Evolutionary conservation across 37 sponge, comb jelly and placozoan species (phyloP).

Genomic region (Theonella swinhoei): DNA sequence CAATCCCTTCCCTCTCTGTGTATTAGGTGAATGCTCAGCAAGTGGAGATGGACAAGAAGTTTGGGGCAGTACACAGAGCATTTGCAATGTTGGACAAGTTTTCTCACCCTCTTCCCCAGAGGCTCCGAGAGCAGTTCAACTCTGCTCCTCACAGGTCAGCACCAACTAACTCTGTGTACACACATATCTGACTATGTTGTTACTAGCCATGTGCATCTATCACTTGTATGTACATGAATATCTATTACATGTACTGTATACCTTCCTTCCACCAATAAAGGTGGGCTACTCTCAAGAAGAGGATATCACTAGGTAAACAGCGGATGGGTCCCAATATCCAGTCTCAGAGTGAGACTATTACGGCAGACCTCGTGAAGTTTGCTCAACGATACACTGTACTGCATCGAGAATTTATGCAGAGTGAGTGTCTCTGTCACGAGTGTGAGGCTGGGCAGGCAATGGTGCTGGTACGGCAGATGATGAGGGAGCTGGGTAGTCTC

Average conservation of each 20-base stretch:
- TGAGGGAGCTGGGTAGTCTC: slow-evolving; percentile 18
- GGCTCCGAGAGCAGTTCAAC: slow-evolving; percentile 54
- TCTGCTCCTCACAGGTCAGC: slow-evolving; percentile 77
- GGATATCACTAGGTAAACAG: slow-evolving; percentile 90
- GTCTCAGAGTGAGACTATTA: slow-evolving; percentile 53
- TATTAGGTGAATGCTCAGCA: slow-evolving; percentile 70
- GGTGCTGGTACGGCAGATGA: slow-evolving; percentile 6
- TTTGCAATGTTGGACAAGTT: slow-evolving; percentile 66
- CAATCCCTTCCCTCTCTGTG: not conserved
- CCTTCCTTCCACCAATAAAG: slow-evolving; percentile 11
- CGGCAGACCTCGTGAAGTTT: slow-evolving; percentile 55
- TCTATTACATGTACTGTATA: not conserved
- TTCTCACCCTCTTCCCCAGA: slow-evolving; percentile 33
- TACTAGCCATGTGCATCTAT: not conserved
- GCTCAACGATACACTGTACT: slow-evolving; percentile 30
- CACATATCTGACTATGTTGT: no score
- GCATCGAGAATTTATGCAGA: slow-evolving; percentile 13
- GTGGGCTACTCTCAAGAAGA: slow-evolving; percentile 86
- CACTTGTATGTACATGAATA: not conserved
- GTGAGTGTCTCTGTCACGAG: slow-evolving; percentile 36
- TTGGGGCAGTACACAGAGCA: slow-evolving; percentile 78
- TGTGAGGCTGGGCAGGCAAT: slow-evolving; percentile 19
- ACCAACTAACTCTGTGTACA: no score
- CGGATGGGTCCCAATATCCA: slow-evolving; percentile 85
- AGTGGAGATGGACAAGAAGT: slow-evolving; percentile 75